Conservation (phyloP, 2,797 vertebrate genomes). For the Falco berigora region DNA sequence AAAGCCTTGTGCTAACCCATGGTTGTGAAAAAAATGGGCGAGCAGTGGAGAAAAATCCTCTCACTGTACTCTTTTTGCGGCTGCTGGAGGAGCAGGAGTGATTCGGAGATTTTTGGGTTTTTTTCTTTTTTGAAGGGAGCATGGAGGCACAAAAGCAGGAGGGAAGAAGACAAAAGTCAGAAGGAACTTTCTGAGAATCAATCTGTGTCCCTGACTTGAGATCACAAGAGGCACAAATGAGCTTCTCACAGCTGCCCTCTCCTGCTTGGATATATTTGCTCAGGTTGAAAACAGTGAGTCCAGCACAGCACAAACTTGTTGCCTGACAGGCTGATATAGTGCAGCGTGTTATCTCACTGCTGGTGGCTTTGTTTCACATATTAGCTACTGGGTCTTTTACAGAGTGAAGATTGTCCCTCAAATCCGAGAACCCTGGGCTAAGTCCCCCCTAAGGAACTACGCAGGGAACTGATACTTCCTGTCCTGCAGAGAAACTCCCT, state of each 20-base stretch:
- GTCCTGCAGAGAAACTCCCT: neutral
- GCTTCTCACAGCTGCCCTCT: neutral
- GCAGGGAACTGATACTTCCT: neutral
- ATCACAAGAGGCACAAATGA: neutral
- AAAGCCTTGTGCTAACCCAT: neutral
- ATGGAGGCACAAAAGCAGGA: neutral
- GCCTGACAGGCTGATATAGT: neutral
- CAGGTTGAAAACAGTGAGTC: neutral
- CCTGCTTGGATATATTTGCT: neutral
- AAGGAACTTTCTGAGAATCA: neutral
- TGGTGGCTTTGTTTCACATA: neutral
- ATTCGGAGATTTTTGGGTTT: neutral
- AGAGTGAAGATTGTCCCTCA: neutral
- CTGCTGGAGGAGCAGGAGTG: neutral
- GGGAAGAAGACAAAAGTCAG: neutral
- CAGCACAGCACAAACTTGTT: neutral
- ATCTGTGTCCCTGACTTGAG: neutral
- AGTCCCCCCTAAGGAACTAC: rapidly evolving
- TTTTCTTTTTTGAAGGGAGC: rapidly evolving
- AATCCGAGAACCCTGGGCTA: neutral
- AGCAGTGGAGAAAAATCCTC: neutral
- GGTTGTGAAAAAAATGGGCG: neutral
- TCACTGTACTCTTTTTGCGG: neutral
- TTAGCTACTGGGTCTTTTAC: neutral
- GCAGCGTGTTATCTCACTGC: neutral